phyloP scores from a whole-genome alignment of 2,797 vertebrate genomes.

The Enteromius mattozi region DNA sequence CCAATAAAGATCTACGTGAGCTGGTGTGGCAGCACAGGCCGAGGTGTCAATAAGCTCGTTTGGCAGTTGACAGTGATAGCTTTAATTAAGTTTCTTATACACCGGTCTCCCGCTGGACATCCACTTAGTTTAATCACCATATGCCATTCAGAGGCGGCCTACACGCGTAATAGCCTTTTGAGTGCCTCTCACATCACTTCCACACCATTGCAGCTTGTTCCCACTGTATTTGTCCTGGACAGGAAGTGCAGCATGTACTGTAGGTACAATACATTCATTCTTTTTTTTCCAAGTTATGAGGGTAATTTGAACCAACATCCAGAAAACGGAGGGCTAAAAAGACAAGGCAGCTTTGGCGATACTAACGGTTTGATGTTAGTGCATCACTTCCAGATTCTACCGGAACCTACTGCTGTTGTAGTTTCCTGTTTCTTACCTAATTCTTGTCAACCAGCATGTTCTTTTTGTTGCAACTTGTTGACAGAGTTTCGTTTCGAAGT shows the following conservation, averaged over 20 bases:
- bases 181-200: slow-evolving; percentile 64
- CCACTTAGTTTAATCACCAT: slow-evolving; percentile 60
- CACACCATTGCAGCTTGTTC: slow-evolving; percentile 66
- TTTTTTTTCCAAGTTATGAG: slow-evolving; percentile 1
- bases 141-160: slow-evolving; percentile 65
- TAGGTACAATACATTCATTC: not conserved
- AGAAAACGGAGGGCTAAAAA: not conserved
- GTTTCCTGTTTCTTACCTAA: not conserved
- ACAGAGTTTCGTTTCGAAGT: not conserved
- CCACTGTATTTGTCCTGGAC: slow-evolving; percentile 38
- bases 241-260: slow-evolving; percentile 40
- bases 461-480: not conserved
- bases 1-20: slow-evolving; percentile 72
- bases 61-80: slow-evolving; percentile 71
- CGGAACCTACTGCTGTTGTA: not conserved
- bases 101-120: slow-evolving; percentile 65
- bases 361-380: not conserved
- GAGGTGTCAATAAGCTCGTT: slow-evolving; percentile 69
- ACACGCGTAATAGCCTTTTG: slow-evolving; percentile 55
- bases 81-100: slow-evolving; percentile 77
- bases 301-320: not conserved
- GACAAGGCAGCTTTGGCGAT: not conserved
- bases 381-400: not conserved
- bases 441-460: not conserved
- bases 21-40: slow-evolving; percentile 66